These are phyloP conservation scores for Brachionus paranguensis DNA, from an alignment of 1,140 invertebrate genomes.

Conservation along the genomic window DNA sequence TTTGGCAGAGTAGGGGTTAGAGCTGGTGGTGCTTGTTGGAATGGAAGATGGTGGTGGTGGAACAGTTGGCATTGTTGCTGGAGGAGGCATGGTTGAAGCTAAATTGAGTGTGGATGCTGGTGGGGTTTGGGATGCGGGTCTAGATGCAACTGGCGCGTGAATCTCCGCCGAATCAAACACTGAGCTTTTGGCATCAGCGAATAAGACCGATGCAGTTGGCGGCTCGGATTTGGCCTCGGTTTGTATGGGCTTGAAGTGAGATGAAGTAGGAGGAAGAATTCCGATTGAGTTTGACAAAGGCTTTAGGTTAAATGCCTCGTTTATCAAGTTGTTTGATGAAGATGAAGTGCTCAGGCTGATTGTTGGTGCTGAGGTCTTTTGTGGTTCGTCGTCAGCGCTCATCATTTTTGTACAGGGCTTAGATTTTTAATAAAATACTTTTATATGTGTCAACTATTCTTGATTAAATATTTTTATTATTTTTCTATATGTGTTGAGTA, in stretches of 20 bases:
- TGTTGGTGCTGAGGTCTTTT: background rate
- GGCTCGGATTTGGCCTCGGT: background rate
- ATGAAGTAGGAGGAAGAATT: background rate
- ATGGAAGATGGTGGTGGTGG: slow-evolving; percentile 5
- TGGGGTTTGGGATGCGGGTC: background rate
- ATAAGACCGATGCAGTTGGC: background rate
- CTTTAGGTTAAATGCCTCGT: slow-evolving; percentile 22
- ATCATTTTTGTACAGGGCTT: slow-evolving; percentile 15
- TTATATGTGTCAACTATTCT: slow-evolving; percentile 6
- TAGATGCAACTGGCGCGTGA: background rate
- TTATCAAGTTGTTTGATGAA: slow-evolving; percentile 23
- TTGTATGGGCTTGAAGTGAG: slow-evolving; percentile 35
- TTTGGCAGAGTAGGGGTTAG: slow-evolving; percentile 30
- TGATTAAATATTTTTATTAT: background rate
- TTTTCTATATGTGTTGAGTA: background rate
- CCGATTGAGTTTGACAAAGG: slow-evolving; percentile 5
- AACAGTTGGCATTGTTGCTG: background rate
- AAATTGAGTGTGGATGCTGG: background rate
- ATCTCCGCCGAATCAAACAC: background rate
- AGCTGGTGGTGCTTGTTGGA: background rate
- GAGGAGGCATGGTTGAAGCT: background rate
- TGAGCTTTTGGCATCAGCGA: background rate
- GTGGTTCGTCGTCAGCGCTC: slow-evolving; percentile 33
- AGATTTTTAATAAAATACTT: background rate
- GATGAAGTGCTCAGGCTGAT: background rate